Evolutionary conservation across 2,797 vertebrate genomes (phyloP), one percentile per base, ranked within the genome.

Genomic region (Muraenolepis orangiensis): DNA sequence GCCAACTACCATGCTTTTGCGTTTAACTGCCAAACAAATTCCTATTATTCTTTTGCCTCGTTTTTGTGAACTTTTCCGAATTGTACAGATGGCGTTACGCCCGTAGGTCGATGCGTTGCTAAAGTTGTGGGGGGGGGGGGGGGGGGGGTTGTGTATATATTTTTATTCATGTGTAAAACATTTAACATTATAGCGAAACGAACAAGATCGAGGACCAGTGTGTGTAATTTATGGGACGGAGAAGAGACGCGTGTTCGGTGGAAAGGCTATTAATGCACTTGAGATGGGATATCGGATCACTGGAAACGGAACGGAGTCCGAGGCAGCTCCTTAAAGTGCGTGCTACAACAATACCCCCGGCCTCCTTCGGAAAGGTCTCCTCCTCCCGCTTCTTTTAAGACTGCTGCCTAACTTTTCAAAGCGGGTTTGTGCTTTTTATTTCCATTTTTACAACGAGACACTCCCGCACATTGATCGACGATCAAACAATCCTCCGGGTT

Each of bases 331-430:
- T 51, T 69, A 34, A 64, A 64, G n/a, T n/a, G n/a, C 23, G 8
- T 26, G n/a, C n/a, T 23, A 26, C 57, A 64, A 23, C 57, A 64
- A 57, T n/a, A 57, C 51, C 51, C 51, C 51, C 23, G 51, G 23
- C 51, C 51, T 57, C 51, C 51, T 57, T 23, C 51, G 10, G 20
- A 57, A 57, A 2, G 51, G 57, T 11, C 26, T 64, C 57, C 80
- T 69, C 64, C 80, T 90, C n/a, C n/a, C 85, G 88, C 83, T 83
- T 86, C 89, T 86, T 88, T 26, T 26, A 64, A 26, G 3, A 8
- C 91, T 91, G 90, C 90, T 93, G 92, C 91, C 91, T 92, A n/a
- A 91, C 88, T 86, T 91, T 90, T 87, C 86, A 84, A 84, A 88
- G 81, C 85, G 84, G 84, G 86, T 90, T 89, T 84, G 82, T 89